These are phyloP conservation scores for Monarcha castaneiventris DNA, from an alignment of 2,113 vertebrate species.

Conservation along the genomic window DNA sequence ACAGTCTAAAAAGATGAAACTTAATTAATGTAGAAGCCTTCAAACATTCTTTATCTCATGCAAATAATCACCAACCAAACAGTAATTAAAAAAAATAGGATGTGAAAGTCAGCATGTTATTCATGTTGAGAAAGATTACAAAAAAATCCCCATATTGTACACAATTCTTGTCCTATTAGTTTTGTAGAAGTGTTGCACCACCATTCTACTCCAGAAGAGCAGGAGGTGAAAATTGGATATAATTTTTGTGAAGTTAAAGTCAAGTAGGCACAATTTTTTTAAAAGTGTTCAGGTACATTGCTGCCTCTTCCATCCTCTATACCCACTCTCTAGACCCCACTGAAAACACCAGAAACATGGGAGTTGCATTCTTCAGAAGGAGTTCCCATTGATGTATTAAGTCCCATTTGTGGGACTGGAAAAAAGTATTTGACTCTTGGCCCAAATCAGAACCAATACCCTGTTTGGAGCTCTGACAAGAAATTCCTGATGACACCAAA, in stretches of 20 bases:
- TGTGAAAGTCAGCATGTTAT: not conserved
- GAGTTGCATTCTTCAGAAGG: not conserved
- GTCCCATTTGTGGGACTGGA: not conserved
- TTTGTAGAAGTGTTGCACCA: not conserved
- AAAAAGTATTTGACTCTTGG: not conserved
- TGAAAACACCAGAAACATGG: not conserved
- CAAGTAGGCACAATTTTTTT: fast-evolving
- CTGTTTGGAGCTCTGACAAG: not conserved
- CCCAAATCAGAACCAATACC: not conserved
- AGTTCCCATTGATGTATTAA: not conserved
- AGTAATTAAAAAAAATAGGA: not conserved
- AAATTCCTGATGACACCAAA: not conserved
- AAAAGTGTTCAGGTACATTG: not conserved
- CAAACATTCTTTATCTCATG: slow-evolving; percentile 45
- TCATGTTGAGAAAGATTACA: not conserved
- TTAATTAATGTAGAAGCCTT: slow-evolving; percentile 59
- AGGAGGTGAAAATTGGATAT: not conserved
- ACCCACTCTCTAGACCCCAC: not conserved
- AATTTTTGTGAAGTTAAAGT: not conserved
- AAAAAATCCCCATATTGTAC: not conserved
- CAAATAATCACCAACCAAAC: slow-evolving; percentile 50
- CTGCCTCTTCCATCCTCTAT: not conserved
- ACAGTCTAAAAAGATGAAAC: slow-evolving; percentile 45
- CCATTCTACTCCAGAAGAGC: not conserved
- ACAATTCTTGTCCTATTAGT: not conserved